phyloP scores from a whole-genome alignment of 2,888 invertebrate genomes.

The Tubulanus polymorphus region DNA sequence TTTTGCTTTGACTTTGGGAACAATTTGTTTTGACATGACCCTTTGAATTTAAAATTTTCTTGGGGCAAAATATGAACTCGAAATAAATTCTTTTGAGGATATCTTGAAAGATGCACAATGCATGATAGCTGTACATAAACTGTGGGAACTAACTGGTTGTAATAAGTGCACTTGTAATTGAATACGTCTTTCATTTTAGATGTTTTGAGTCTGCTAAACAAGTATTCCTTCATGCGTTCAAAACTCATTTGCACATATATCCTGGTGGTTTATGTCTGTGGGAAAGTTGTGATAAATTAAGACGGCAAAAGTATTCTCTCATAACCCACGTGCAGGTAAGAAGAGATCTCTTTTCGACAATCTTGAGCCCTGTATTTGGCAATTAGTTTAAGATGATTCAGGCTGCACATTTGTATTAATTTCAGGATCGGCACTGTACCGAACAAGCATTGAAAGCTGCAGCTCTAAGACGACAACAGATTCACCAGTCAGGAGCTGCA shows the following conservation, averaged over 20 bases:
- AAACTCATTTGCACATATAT: slow-evolving; percentile 60
- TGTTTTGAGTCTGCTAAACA: slow-evolving; percentile 48
- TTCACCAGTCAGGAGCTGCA: slow-evolving; percentile 36
- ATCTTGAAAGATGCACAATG: too few relatives aligned
- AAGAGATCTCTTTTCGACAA: slow-evolving; percentile 3
- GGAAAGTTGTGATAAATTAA: slow-evolving; percentile 72
- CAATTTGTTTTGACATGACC: too few relatives aligned
- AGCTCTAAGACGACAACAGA: slow-evolving; percentile 65
- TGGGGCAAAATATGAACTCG: too few relatives aligned
- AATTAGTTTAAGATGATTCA: not conserved
- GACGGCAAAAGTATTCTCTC: slow-evolving; percentile 84
- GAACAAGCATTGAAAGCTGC: slow-evolving; percentile 66
- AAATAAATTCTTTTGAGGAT: too few relatives aligned
- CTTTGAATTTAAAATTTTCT: too few relatives aligned
- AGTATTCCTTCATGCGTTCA: slow-evolving; percentile 83
- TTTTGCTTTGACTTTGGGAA: too few relatives aligned
- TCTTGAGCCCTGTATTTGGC: not conserved
- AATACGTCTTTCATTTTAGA: slow-evolving; percentile 32
- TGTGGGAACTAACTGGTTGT: too few relatives aligned
- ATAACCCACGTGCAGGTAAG: slow-evolving; percentile 82
- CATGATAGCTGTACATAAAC: too few relatives aligned
- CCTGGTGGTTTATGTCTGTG: slow-evolving; percentile 77
- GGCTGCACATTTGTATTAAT: slow-evolving; percentile 5
- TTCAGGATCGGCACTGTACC: slow-evolving; percentile 84
- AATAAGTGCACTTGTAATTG: too few relatives aligned